Percentiles rank a stretch among this genome's conserved stretches.
phyloP scores from a whole-genome alignment of 2,888 invertebrate species.

The Pseudoips prasinana region DNA sequence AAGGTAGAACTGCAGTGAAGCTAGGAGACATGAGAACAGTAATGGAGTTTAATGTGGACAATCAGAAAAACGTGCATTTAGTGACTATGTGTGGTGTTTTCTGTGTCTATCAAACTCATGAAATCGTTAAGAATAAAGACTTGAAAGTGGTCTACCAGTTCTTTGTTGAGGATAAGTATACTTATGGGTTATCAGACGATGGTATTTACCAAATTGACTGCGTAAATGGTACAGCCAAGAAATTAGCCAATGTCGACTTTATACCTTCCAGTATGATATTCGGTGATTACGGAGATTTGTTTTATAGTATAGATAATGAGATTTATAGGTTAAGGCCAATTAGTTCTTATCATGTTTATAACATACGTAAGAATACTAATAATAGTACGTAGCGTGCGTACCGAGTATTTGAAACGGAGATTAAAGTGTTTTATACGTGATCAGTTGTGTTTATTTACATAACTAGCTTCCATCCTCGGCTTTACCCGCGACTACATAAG shows the following conservation, averaged over 20 bases:
- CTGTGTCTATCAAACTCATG: slow-evolving; percentile 49
- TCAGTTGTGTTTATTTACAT: too few species aligned
- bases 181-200: slow-evolving; percentile 53
- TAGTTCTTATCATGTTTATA: slow-evolving; percentile 59
- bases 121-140: slow-evolving; percentile 59
- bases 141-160: slow-evolving; percentile 55
- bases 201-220: slow-evolving; percentile 62
- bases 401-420: slow-evolving; percentile 12
- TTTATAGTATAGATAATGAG: slow-evolving; percentile 53
- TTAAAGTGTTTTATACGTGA: too few species aligned
- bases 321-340: slow-evolving; percentile 64
- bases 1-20: slow-evolving; percentile 44
- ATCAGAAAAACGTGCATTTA: slow-evolving; percentile 56
- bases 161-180: slow-evolving; percentile 50
- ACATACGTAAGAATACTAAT: slow-evolving; percentile 44
- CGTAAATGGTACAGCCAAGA: slow-evolving; percentile 59
- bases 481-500: too few species aligned
- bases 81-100: slow-evolving; percentile 67
- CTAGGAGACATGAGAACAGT: slow-evolving; percentile 55
- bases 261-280: slow-evolving; percentile 58
- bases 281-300: slow-evolving; percentile 71
- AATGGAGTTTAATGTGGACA: slow-evolving; percentile 66
- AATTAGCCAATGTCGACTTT: slow-evolving; percentile 52
- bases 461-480: too few species aligned
- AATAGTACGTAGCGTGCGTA: too few species aligned